Evolutionary conservation across 2,888 invertebrate genomes (phyloP).

Genomic region (Caenorhabditis doughertyi): DNA sequence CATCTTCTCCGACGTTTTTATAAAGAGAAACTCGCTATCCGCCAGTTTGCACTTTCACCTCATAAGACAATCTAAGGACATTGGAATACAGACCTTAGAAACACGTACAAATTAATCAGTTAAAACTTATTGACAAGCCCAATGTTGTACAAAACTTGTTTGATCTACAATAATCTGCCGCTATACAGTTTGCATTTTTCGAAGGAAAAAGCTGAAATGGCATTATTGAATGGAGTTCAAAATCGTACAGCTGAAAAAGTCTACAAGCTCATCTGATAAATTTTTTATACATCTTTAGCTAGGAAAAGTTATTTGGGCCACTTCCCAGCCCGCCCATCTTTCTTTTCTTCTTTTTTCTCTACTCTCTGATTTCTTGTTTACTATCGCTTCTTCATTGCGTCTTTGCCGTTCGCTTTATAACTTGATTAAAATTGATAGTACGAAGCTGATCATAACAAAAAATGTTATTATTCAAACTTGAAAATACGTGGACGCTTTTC

Average conservation of each 20-base stretch:
- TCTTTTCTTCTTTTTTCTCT: conserved; percentile 24
- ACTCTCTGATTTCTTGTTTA: conserved; percentile 19
- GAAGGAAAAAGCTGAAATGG: no score
- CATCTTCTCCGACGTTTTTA: neutral
- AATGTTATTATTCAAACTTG: neutral
- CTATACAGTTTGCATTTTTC: no score
- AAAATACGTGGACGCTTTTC: neutral
- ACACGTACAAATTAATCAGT: no score
- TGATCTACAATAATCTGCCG: no score
- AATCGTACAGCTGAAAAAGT: no score
- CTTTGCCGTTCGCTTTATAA: conserved; percentile 2
- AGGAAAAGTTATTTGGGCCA: conserved; percentile 20
- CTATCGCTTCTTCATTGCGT: neutral
- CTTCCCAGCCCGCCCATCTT: conserved; percentile 36
- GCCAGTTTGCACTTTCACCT: conserved; percentile 24
- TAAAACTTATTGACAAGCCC: no score
- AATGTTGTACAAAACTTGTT: no score
- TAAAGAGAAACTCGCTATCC: neutral
- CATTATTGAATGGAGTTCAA: no score
- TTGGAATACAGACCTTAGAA: no score
- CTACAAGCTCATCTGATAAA: no score
- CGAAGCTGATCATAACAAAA: neutral
- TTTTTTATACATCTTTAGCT: no score
- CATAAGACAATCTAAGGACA: neutral
- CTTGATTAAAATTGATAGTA: neutral